Evolutionary conservation across 2,888 invertebrate species (phyloP).

Genomic region (Chloroclystis v-ata): DNA sequence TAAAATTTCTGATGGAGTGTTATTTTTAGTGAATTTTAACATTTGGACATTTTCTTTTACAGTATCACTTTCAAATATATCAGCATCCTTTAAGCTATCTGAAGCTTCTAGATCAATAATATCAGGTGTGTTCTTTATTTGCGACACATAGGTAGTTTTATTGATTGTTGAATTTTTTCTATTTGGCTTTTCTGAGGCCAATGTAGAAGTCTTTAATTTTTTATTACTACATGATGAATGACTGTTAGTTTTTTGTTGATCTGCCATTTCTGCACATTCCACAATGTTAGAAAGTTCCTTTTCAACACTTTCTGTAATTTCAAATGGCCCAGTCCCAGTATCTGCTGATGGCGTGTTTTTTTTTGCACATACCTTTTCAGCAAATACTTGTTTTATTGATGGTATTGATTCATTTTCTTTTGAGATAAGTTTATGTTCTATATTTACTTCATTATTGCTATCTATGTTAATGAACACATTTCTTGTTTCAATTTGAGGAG

Average conservation of each 20-base stretch:
- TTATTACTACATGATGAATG: conserved; percentile 3
- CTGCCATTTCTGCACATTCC: conserved; percentile 41
- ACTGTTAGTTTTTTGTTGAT: conserved; percentile 20
- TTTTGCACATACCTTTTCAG: conserved; percentile 21
- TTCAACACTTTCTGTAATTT: conserved; percentile 66
- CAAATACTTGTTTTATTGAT: conserved; percentile 14
- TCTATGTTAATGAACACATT: conserved; percentile 35
- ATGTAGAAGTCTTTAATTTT: conserved; percentile 5
- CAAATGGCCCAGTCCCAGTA: conserved; percentile 53
- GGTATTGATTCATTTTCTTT: conserved; percentile 16
- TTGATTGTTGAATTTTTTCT: conserved; percentile 2
- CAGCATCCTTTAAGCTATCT: conserved; percentile 48
- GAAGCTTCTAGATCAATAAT: conserved; percentile 27
- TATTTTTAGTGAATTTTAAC: conserved; percentile 40
- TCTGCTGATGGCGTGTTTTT: conserved; percentile 67
- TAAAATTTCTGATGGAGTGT: conserved; percentile 56
- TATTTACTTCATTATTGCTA: conserved; percentile 22
- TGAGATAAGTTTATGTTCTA: conserved; percentile 23
- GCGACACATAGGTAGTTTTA: background rate
- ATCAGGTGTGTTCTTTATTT: conserved; percentile 1
- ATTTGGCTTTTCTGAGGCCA: background rate
- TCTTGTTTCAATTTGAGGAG: conserved; percentile 26
- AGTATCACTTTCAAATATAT: conserved; percentile 60
- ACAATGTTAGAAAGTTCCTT: conserved; percentile 57
- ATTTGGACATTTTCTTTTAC: conserved; percentile 49